These are phyloP conservation scores for Puffinus mauretanicus DNA, from an alignment of 2,113 vertebrate genomes.

Conservation along the genomic window DNA sequence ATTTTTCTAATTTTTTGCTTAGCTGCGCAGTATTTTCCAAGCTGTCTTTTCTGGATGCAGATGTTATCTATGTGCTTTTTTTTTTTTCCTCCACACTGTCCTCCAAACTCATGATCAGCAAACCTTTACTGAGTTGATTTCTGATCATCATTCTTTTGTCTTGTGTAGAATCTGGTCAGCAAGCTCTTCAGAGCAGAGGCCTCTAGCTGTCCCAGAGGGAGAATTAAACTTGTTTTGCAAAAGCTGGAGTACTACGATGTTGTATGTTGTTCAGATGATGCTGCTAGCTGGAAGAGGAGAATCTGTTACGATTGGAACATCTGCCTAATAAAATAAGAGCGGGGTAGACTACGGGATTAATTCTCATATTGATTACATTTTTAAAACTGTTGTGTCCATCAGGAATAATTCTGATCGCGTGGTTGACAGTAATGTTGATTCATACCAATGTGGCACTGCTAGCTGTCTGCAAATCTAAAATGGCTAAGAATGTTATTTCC, in stretches of 20 bases:
- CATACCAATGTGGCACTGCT: not conserved
- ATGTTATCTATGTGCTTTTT: not conserved
- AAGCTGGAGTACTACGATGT: not conserved
- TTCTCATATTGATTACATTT: not conserved
- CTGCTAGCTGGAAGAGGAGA: not conserved
- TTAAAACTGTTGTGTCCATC: not conserved
- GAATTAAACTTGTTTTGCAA: not conserved
- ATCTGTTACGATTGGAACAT: not conserved
- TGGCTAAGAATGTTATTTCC: not conserved
- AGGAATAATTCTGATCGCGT: not conserved
- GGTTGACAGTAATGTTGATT: not conserved
- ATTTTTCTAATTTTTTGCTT: slow-evolving; percentile 5
- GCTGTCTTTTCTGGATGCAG: not conserved
- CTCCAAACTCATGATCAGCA: not conserved
- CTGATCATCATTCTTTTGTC: not conserved
- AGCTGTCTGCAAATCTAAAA: not conserved
- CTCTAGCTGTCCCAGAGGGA: not conserved
- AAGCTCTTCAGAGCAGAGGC: not conserved
- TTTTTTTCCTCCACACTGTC: no score
- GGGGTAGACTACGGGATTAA: not conserved
- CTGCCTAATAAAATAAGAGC: not conserved
- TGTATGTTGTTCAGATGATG: not conserved
- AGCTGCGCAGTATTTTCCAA: not conserved
- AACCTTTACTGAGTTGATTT: not conserved
- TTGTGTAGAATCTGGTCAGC: not conserved